Evolutionary conservation across 1,140 invertebrate genomes (phyloP).

Genomic region (Drosophila novamexicana): DNA sequence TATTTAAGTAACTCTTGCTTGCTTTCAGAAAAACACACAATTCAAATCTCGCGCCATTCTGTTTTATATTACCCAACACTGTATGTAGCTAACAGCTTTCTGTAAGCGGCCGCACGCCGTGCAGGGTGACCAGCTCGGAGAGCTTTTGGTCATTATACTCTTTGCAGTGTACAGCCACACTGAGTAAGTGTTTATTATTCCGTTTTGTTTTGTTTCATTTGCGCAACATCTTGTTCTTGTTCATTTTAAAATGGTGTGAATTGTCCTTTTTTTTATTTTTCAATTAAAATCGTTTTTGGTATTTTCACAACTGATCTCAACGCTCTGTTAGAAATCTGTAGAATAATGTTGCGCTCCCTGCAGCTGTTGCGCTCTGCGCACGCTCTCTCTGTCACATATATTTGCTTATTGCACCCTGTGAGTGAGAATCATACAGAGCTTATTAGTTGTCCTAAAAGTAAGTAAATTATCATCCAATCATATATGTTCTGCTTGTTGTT

Average conservation of each 20-base stretch:
- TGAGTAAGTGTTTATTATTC: slow-evolving; percentile 10
- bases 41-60: slow-evolving; percentile 19
- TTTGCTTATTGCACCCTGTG: background rate
- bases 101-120: background rate
- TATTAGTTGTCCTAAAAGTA: background rate
- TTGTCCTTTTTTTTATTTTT: background rate
- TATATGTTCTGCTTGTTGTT: no score
- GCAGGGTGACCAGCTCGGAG: slow-evolving; percentile 19
- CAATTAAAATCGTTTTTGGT: background rate
- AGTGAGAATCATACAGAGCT: background rate
- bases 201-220: slow-evolving; percentile 20
- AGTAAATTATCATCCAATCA: no score
- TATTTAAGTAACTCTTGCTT: no score
- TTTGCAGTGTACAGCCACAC: slow-evolving; percentile 17
- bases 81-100: background rate
- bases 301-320: slow-evolving; percentile 22
- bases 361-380: slow-evolving; percentile 48
- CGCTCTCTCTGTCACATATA: slow-evolving; percentile 33
- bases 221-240: background rate
- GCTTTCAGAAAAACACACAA: no score
- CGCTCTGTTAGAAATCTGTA: slow-evolving; percentile 25
- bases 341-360: slow-evolving; percentile 35
- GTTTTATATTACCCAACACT: slow-evolving; percentile 3
- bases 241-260: background rate
- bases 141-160: slow-evolving; percentile 13